Evolutionary conservation across 2,797 vertebrate genomes (phyloP).

Genomic region (Esox masquinongy): DNA sequence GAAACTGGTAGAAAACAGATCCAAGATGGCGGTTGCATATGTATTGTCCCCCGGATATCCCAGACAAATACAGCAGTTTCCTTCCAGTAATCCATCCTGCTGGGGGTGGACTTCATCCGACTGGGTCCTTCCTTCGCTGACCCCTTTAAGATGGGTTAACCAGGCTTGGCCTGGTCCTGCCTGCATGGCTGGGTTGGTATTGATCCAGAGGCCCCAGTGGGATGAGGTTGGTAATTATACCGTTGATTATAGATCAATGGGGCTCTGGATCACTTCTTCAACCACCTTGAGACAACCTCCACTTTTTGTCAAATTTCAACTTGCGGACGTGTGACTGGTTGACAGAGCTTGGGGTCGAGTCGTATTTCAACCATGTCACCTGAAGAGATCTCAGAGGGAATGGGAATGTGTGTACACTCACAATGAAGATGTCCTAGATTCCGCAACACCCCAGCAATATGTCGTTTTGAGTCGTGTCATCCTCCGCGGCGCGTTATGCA

Average conservation of each 20-base stretch:
- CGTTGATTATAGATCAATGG: constrained; percentile 8
- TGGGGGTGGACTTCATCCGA: background rate
- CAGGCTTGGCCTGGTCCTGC: background rate
- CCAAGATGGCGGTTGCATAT: too few species aligned
- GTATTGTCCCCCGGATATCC: too few species aligned
- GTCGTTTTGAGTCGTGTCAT: too few species aligned
- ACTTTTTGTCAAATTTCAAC: background rate
- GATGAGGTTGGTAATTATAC: constrained; percentile 4
- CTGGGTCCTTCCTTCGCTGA: background rate
- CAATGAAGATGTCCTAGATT: too few species aligned
- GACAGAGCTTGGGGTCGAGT: background rate
- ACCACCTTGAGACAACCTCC: constrained; percentile 7
- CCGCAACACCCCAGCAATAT: too few species aligned
- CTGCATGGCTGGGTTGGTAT: constrained; percentile 2
- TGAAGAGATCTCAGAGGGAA: too few species aligned
- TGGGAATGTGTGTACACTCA: too few species aligned
- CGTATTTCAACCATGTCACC: too few species aligned
- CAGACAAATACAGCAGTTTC: background rate
- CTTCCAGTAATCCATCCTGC: background rate
- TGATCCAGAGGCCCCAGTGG: background rate
- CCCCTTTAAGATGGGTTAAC: background rate
- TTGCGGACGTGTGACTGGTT: background rate
- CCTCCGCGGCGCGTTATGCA: background rate
- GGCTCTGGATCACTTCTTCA: background rate
- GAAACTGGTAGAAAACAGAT: too few species aligned